Evolutionary conservation across 1,140 invertebrate genomes (phyloP), one percentile per base, ranked within the genome.

Genomic region (Bathynomus jamesi): DNA sequence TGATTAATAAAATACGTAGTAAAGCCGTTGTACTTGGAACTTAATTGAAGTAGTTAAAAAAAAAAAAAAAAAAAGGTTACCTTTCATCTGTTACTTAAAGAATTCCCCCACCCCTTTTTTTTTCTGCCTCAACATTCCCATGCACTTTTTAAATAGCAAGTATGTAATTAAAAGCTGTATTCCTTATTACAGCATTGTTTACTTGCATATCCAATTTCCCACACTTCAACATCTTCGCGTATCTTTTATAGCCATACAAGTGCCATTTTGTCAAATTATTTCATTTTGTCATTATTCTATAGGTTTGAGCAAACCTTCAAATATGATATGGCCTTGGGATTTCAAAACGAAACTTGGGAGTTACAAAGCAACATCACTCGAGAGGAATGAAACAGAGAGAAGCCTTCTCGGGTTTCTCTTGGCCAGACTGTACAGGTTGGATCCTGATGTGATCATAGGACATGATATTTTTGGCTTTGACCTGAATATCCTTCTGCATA

Each of bases 371-470:
- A 92, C 88, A 4, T 89, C 89, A 82, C 83, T 95, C 8, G 89
- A 92, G 70, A 90, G 84, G 61, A 88, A 90, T 78, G 91, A 95
- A 66, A 89, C 88, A 8, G 97, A 98, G 84, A 82, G 91, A 74
- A 90, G 89, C 53, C 83, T 99, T 2, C 81, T 99, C 0, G 92
- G 89, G 72, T 91, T 89, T 81, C 89, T 96, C 71, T 83, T 96
- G 65, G 88, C 89, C 0, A 91, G 92, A 80, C 88, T 98, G 72
- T 87, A 90, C 79, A 90, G 90, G 80, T 84, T 93, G 32, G 96
- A 99, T 85, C 93, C 96, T 0, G 97, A 99, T 84, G 82, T 98
- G 11, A 87, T 98, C 63, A 87, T 99, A 5, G 95, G 95, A 2
- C 94, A 97, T 81, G 95, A 98, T 82, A 84, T 94, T 27, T 87